Conservation (phyloP, 2,113 vertebrate genomes). For the Halichoerus grypus region DNA sequence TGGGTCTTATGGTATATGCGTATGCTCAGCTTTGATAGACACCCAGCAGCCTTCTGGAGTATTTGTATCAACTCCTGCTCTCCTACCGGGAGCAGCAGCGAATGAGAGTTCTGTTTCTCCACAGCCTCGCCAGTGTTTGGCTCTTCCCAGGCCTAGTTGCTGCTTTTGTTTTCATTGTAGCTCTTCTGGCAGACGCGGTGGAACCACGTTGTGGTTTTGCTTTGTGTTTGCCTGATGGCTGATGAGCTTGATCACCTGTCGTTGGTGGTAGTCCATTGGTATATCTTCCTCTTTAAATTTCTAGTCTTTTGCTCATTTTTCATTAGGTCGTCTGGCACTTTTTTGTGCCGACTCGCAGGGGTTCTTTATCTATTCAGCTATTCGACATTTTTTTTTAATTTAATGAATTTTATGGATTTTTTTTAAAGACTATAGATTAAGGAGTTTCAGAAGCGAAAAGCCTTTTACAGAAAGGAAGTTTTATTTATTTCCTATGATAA, state of each 20-base stretch:
- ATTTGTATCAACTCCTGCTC: not conserved
- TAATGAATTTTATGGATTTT: not conserved
- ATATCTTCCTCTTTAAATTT: not conserved
- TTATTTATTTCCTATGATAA: not conserved
- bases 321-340: not conserved
- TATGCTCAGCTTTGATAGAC: not conserved
- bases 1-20: not conserved
- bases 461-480: not conserved
- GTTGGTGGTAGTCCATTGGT: not conserved
- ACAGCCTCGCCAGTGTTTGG: accelerated
- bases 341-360: not conserved
- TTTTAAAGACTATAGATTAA: not conserved
- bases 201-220: not conserved
- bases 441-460: conserved; percentile 6
- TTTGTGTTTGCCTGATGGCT: not conserved
- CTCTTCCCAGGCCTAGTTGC: not conserved
- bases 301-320: not conserved
- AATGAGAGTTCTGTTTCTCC: not conserved
- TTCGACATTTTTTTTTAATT: not conserved
- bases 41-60: not conserved
- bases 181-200: not conserved
- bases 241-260: not conserved
- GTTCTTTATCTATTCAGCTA: not conserved
- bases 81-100: not conserved
- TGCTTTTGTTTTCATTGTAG: not conserved